Conservation (phyloP, 2,797 vertebrate species). For the Acanthurus leucopareius region DNA sequence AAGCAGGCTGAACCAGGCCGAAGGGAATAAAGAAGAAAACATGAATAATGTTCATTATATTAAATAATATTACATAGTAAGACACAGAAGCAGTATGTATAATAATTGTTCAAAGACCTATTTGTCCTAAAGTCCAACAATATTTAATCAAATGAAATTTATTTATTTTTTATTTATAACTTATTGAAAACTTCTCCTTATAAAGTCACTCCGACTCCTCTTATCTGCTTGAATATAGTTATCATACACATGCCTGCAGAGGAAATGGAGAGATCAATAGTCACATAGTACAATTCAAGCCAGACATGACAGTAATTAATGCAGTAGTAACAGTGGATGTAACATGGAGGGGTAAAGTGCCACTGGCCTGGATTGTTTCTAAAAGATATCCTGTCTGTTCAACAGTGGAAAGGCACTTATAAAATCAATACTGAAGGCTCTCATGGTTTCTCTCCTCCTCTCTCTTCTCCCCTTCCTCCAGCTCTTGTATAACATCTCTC, state of each 20-base stretch:
- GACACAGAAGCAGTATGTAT: background rate
- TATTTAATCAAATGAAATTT: too few species aligned
- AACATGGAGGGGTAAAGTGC: conserved; percentile 44
- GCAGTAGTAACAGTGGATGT: conserved; percentile 54
- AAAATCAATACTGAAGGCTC: conserved; percentile 71
- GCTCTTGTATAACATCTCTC: conserved; percentile 21
- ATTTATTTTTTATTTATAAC: background rate
- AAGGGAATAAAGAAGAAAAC: conserved; percentile 22
- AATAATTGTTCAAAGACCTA: too few species aligned
- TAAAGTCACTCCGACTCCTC: conserved; percentile 1
- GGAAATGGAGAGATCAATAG: conserved; percentile 41
- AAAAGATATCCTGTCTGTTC: conserved; percentile 65
- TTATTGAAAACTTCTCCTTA: background rate
- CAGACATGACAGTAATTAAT: conserved; percentile 70
- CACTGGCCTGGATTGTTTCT: conserved; percentile 47
- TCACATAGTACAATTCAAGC: conserved; percentile 47
- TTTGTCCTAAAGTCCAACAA: too few species aligned
- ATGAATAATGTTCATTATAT: background rate
- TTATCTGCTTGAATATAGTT: conserved; percentile 28
- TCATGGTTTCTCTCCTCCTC: conserved; percentile 40
- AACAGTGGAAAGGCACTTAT: conserved; percentile 70
- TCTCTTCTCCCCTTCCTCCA: conserved; percentile 27
- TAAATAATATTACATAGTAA: background rate
- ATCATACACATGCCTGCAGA: conserved; percentile 8
- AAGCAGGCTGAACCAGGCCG: conserved; percentile 89